Evolutionary conservation across 1,140 invertebrate genomes (phyloP).

Genomic region (Drosophila pandora): DNA sequence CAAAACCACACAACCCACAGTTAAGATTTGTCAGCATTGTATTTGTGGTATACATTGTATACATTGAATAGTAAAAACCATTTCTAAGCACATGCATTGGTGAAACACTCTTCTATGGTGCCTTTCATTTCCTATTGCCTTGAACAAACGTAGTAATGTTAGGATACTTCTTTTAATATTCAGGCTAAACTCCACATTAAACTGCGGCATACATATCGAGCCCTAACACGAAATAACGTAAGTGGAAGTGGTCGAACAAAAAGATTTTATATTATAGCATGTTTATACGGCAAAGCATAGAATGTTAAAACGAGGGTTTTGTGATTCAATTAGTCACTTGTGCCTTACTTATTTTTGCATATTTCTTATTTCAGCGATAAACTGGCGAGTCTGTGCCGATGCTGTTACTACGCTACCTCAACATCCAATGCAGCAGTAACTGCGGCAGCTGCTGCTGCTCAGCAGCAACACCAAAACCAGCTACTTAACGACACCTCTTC

Average conservation of each 20-base stretch:
- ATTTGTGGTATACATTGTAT: not conserved
- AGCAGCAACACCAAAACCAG: slow-evolving; percentile 46
- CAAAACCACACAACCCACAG: not conserved
- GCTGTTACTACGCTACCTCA: slow-evolving; percentile 76
- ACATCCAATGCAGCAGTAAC: slow-evolving; percentile 57
- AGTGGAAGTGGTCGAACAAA: not conserved
- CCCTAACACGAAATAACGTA: not conserved
- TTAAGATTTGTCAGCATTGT: not conserved
- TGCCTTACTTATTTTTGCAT: not conserved
- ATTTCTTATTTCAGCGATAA: slow-evolving; percentile 71
- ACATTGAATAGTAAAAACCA: not conserved
- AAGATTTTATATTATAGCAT: not conserved
- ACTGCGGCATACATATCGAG: slow-evolving; percentile 65
- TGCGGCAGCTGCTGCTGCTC: slow-evolving; percentile 49
- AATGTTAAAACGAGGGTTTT: not conserved
- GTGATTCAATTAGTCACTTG: not conserved
- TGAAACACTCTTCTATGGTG: not conserved
- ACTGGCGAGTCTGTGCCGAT: slow-evolving; percentile 77
- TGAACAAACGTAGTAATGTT: slow-evolving; percentile 7
- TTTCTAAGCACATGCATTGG: not conserved
- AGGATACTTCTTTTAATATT: slow-evolving; percentile 19
- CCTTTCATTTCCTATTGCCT: not conserved
- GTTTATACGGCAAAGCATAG: not conserved
- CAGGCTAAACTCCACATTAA: slow-evolving; percentile 32
- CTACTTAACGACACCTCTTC: slow-evolving; percentile 84